Base-by-base conservation (phyloP, 2,888 invertebrate genomes). In the Pherbina coryleti region DNA sequence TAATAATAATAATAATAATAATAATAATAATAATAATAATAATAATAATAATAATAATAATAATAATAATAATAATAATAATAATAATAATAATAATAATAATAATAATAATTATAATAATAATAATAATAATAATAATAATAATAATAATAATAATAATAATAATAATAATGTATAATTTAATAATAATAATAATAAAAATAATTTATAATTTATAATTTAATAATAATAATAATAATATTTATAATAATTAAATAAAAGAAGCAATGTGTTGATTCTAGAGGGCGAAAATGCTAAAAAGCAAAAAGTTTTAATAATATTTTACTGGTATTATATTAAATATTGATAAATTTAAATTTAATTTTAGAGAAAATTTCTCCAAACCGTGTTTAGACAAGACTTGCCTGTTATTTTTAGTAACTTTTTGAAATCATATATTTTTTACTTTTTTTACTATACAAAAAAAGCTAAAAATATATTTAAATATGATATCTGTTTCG, bases 381-480 rank as follows among this genome's bases (percentile, higher is more conserved):
- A 75, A 25, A 55, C 28, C 44, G 25, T 76, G 62, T 77, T 71
- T 62, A 70, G 51, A 73, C 78, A 69, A 72, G 64, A 74, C 62
- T 74, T 74, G 62, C 70, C 70, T 74, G 49, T 70, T 78, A 19
- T 73, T 11, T 67, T 74, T 74, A 62, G 69, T 73, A 72, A 78
- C 51, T 28, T 14, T 77, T 57, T 66, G 19, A 60, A 77, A 25
- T 64, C 28, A 22, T 64, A 55, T 37, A 72, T 57, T 31, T 66
- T 72, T 55, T 57, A 57, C 9, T 55, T 77, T 66, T 37, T 69
- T 49, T 53, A 19, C 31, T 72, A 57, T 72, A 57, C 25, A 76
- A 78, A 51, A 72, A 73, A 60, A 78, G 51, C 67, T 55, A 57
- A 34, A 66, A n/a, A 64, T 53, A 70, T 60, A 51, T 44, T 53